Percentiles rank a stretch among this genome's conserved stretches.
Conservation (phyloP, 1,140 invertebrate species). For the Heliconius himera region DNA sequence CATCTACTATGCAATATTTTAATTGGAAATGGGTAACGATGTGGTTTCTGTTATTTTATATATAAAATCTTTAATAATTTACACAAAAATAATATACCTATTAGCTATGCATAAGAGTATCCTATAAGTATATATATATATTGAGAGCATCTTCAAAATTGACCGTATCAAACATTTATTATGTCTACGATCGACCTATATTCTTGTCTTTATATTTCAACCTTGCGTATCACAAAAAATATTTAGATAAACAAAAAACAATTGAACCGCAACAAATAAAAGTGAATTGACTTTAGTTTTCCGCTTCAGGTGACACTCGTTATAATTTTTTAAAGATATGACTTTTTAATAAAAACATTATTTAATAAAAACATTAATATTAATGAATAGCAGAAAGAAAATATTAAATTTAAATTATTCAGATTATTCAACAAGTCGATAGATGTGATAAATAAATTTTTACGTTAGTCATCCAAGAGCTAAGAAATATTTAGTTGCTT, state of each 20-base stretch:
- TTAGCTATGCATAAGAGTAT: no score
- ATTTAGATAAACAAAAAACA: neutral
- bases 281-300: neutral
- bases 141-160: neutral
- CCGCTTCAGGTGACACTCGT: neutral
- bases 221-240: neutral
- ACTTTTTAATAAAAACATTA: no score
- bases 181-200: neutral
- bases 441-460: constrained; percentile 30
- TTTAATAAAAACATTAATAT: no score
- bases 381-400: no score
- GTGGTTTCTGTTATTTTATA: no score
- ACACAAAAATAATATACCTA: no score
- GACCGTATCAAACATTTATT: neutral
- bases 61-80: no score
- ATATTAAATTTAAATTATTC: neutral
- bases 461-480: constrained; percentile 22
- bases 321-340: no score
- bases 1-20: no score
- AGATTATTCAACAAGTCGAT: neutral
- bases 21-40: no score
- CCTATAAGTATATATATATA: no score
- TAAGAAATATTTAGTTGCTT: constrained; percentile 16
- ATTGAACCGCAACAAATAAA: neutral
- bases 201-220: neutral